A percentile compares a stretch with the other conserved stretches of the same genome.
phyloP scores from a whole-genome alignment of 2,113 vertebrate species.

The Elephas maximus region DNA sequence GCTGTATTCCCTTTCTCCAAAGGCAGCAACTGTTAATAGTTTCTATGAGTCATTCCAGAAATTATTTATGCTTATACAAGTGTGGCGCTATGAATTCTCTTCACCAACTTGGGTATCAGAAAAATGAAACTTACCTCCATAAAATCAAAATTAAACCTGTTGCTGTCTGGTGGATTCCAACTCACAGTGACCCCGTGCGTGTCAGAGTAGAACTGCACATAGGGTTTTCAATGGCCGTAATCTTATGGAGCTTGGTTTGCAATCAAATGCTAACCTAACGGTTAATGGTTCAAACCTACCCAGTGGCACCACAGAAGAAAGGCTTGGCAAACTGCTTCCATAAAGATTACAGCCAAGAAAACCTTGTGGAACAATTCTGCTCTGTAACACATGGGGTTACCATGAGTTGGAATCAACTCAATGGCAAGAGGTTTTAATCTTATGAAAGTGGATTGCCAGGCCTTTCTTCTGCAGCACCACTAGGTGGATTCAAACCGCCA shows the following conservation, averaged over 20 bases:
- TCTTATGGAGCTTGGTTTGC: neutral
- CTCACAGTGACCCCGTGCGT: neutral
- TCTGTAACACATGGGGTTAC: neutral
- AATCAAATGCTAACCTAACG: neutral
- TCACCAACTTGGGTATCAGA: neutral
- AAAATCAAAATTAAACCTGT: neutral
- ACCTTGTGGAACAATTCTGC: neutral
- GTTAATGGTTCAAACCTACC: neutral
- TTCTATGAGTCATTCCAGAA: conserved; percentile 20
- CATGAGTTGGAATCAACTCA: neutral
- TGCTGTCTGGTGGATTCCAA: neutral
- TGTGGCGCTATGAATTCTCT: neutral
- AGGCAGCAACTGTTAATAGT: neutral
- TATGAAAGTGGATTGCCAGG: neutral
- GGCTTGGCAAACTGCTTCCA: neutral
- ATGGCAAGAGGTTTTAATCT: neutral
- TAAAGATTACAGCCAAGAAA: neutral
- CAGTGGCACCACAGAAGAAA: neutral
- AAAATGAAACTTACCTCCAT: neutral
- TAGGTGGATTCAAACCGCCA: neutral
- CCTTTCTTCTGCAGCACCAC: neutral
- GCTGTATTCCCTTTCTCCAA: neutral
- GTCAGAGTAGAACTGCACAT: neutral
- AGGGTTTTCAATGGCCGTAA: neutral
- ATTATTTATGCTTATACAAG: neutral